These are phyloP conservation scores for Coracias cyanogaster DNA, from an alignment of 2,797 vertebrate species.

Conservation along the genomic window DNA sequence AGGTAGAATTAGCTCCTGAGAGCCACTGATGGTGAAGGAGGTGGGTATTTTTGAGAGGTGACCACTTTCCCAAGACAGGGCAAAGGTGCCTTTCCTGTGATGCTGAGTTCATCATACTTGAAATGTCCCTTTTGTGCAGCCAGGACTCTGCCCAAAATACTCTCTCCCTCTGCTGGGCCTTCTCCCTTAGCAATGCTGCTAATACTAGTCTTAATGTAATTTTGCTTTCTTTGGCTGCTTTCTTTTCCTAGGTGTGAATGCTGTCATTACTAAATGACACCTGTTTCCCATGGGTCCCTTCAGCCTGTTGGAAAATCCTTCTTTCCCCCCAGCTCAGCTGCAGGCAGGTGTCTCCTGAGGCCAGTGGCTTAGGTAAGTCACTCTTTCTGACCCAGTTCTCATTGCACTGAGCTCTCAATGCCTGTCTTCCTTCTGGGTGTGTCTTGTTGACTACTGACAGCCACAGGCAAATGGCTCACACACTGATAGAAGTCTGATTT, in stretches of 20 bases:
- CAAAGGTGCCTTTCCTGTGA: background rate
- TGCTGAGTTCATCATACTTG: background rate
- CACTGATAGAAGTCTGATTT: background rate
- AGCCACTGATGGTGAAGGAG: fast-evolving
- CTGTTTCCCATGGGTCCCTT: background rate
- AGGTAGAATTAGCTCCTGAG: background rate
- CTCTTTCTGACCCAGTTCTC: background rate
- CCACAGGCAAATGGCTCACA: background rate
- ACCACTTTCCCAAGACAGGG: background rate
- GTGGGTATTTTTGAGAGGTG: background rate
- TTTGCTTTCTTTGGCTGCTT: background rate
- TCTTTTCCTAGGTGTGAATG: background rate
- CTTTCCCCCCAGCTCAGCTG: background rate
- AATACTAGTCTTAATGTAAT: background rate
- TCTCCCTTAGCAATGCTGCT: background rate
- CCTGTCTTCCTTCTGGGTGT: background rate
- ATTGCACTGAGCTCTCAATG: background rate
- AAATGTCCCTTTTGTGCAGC: background rate
- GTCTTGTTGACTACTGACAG: background rate
- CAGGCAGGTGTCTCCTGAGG: background rate
- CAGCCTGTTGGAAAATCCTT: background rate
- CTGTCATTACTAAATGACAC: background rate
- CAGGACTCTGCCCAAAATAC: background rate
- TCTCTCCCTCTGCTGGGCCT: background rate
- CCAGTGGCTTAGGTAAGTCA: background rate